Conservation (phyloP, 2,888 invertebrate genomes). For the Camponotus fellah region DNA sequence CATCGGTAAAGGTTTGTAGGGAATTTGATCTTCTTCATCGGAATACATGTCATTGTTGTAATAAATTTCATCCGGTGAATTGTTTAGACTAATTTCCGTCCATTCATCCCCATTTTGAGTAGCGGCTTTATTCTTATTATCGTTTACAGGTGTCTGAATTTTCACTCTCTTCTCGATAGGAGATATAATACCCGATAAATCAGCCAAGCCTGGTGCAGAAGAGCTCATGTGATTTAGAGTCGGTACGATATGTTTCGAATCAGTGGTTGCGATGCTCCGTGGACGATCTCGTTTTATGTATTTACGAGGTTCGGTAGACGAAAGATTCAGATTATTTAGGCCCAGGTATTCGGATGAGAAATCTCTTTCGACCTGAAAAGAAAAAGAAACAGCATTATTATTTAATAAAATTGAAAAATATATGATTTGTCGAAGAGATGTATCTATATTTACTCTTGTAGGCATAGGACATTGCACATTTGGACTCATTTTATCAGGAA, state of each 20-base stretch:
- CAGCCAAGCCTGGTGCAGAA: slow-evolving; percentile 81
- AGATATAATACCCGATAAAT: slow-evolving; percentile 77
- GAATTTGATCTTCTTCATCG: slow-evolving; percentile 86
- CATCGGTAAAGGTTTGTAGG: slow-evolving; percentile 85
- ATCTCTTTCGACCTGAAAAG: slow-evolving; percentile 78
- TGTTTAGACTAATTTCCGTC: slow-evolving; percentile 91
- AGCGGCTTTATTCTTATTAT: slow-evolving; percentile 63
- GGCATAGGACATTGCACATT: slow-evolving; percentile 78
- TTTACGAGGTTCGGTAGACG: slow-evolving; percentile 83
- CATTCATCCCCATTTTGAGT: slow-evolving; percentile 88
- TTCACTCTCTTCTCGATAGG: slow-evolving; percentile 77
- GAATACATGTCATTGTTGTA: slow-evolving; percentile 87
- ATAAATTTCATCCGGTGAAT: slow-evolving; percentile 89
- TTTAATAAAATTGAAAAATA: slow-evolving; percentile 12
- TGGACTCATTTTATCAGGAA: slow-evolving; percentile 85
- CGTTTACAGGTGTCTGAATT: slow-evolving; percentile 74
- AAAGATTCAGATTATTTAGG: slow-evolving; percentile 81
- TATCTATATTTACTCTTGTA: slow-evolving; percentile 75
- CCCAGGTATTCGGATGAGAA: slow-evolving; percentile 82
- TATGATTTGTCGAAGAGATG: background rate
- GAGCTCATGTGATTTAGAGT: slow-evolving; percentile 75
- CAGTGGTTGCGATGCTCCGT: slow-evolving; percentile 80
- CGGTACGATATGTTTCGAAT: slow-evolving; percentile 79
- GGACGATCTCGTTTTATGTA: slow-evolving; percentile 84
- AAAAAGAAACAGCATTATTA: background rate